These are phyloP conservation scores for Cylloceria caligata DNA, from an alignment of 2,888 invertebrate genomes.

Conservation along the genomic window DNA sequence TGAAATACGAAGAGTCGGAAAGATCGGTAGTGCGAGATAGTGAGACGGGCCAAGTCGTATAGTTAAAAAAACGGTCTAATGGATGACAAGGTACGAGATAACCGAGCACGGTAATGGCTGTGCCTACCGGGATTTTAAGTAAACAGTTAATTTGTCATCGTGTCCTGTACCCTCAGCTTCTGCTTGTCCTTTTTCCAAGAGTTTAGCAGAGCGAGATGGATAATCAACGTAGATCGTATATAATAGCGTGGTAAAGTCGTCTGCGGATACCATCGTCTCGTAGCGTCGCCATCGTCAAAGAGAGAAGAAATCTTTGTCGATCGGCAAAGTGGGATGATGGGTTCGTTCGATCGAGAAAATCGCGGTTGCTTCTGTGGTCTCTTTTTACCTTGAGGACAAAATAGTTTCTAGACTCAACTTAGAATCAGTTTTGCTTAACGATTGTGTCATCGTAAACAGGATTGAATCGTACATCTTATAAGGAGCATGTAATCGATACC, in stretches of 20 bases:
- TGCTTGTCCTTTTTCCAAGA: constrained; percentile 22
- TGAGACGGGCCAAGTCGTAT: constrained; percentile 71
- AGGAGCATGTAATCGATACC: no score
- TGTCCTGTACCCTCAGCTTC: constrained; percentile 11
- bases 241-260: constrained; percentile 8
- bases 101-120: constrained; percentile 75
- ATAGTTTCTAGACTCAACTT: not conserved
- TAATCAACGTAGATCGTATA: constrained; percentile 7
- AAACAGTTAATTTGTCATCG: constrained; percentile 82
- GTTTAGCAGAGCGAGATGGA: not conserved
- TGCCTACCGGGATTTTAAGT: constrained; percentile 72
- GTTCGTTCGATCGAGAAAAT: constrained; percentile 33
- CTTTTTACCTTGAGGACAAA: not conserved
- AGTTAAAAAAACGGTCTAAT: constrained; percentile 75
- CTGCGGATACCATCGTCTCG: not conserved
- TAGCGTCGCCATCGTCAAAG: not conserved
- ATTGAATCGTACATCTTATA: no score
- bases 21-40: constrained; percentile 72
- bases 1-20: constrained; percentile 62
- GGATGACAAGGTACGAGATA: constrained; percentile 74
- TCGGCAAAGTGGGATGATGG: not conserved
- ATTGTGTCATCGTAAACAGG: no score
- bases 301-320: constrained; percentile 14
- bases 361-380: constrained; percentile 13
- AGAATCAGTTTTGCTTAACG: not conserved